Evolutionary conservation across 1,140 invertebrate genomes (phyloP), one percentile per base, ranked within the genome.

Genomic region (Whitmania pigra): DNA sequence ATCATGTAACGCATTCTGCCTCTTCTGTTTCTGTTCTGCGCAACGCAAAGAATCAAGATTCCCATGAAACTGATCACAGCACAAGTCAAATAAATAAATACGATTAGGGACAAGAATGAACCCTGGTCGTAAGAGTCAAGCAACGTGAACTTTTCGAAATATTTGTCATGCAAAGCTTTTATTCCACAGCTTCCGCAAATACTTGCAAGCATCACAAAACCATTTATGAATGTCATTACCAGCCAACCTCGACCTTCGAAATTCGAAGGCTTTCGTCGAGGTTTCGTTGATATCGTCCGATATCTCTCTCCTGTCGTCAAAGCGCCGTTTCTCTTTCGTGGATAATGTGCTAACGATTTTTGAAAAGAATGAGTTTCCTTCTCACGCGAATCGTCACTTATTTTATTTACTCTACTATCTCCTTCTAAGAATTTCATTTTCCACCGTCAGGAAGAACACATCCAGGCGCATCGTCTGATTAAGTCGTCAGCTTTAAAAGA

Each of bases 1-100:
- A 63, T 63, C 57, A 63, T 63, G 57, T 63, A 63, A 25, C 57
- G 22, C 57, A 63, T 63, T 63, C 57, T 63, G 11, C 57, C 57
- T 63, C 57, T 63, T 31, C 57, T 63, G 22, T 22, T 31, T 31
- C 29, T 63, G 18, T 63, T 17, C 22, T 25, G 22, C 22, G 57
- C 57, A 22, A 63, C 57, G 22, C 11, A 6, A n/a, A 31, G 22
- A 25, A 63, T 63, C 57, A 63, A 63, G 57, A 31, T 31, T 63
- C 57, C 57, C 57, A 63, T 63, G 57, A 63, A 25, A 31, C 29
- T 63, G 29, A 63, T 31, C 57, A 63, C 29, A 63, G 22, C 22
- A 31, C 57, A 63, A 63, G 29, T 18, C 22, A 63, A 25, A 31
- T 31, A 63, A 25, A 63, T 18, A 2, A 15, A 22, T 22, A n/a